Evolutionary conservation across 2,888 invertebrate genomes (phyloP), one percentile per base, ranked within the genome.

Genomic region (Melieria crassipennis): DNA sequence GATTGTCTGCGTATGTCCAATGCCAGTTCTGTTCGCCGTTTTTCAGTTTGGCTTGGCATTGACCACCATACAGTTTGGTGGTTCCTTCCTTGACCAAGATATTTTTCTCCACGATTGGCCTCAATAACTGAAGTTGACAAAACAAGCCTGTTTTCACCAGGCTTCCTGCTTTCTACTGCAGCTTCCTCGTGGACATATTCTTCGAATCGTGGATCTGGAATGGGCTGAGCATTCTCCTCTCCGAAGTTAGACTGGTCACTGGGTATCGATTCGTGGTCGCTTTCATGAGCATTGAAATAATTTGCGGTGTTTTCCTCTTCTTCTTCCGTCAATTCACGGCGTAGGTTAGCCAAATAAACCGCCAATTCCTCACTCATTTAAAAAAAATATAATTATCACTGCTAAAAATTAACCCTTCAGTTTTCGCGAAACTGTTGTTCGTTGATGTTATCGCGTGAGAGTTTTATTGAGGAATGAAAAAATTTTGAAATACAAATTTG

Each of bases 41-140:
- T n/a, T n/a, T n/a, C n/a, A n/a, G n/a, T n/a, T n/a, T n/a, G n/a
- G n/a, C n/a, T n/a, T n/a, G n/a, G n/a, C n/a, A n/a, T n/a, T n/a
- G 65, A 70, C 65, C 70, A 70, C 65, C 65, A 70, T 1, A 62
- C 57, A 45, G 63, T 67, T 52, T 43, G 63, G 16, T 62, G 13
- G 4, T 47, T 63, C 50, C 68, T 66, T 43, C 60, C 60, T 52
- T 71, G 62, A 16, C 55, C 55, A 30, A 9, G 7, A 48, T 65
- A 70, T 43, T 57, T 60, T 47, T 47, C 7, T 42, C 47, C 66
- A 45, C 66, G 66, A 45, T 71, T 66, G 7, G 48, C 47, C 55
- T 45, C 66, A 52, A 71, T 50, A 46, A 61, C 48, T 16, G 64
- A 13, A 52, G 7, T 50, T 52, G 64, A 43, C 30, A 52, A 52